phyloP scores from a whole-genome alignment of 2,888 invertebrate species.

The Clunio marinus region DNA sequence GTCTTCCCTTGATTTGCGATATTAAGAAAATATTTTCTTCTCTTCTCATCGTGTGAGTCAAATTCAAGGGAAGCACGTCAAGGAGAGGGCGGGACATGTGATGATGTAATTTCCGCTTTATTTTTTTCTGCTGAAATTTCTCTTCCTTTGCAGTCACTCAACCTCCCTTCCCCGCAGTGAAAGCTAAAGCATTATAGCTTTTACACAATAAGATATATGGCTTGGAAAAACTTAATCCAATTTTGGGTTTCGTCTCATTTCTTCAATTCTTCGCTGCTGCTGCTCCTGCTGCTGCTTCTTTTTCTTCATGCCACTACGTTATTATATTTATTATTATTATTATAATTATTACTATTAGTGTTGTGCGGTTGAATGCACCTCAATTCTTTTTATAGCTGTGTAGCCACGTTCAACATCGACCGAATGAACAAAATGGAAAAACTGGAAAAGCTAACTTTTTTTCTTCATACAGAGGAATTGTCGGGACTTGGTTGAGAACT shows the following conservation, averaged over 20 bases:
- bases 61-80: neutral
- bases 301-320: too few relatives aligned
- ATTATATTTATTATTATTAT: conserved; percentile 27
- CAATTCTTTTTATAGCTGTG: conserved; percentile 6
- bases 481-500: neutral
- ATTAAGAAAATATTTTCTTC: neutral
- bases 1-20: neutral
- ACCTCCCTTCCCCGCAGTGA: neutral
- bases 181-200: neutral
- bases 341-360: conserved; percentile 28
- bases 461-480: too few relatives aligned
- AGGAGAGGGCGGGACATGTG: neutral
- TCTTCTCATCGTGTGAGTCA: neutral
- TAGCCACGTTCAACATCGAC: too few relatives aligned
- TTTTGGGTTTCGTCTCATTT: conserved; percentile 35
- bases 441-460: neutral
- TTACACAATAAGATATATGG: conserved; percentile 33
- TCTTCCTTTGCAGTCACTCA: too few relatives aligned
- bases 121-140: neutral
- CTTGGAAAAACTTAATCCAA: conserved; percentile 35
- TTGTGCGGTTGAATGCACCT: conserved; percentile 31
- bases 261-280: neutral
- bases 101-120: conserved; percentile 18
- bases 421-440: too few relatives aligned
- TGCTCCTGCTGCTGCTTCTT: neutral